phyloP scores from a whole-genome alignment of 2,888 invertebrate genomes.

The Oscheius sp. region DNA sequence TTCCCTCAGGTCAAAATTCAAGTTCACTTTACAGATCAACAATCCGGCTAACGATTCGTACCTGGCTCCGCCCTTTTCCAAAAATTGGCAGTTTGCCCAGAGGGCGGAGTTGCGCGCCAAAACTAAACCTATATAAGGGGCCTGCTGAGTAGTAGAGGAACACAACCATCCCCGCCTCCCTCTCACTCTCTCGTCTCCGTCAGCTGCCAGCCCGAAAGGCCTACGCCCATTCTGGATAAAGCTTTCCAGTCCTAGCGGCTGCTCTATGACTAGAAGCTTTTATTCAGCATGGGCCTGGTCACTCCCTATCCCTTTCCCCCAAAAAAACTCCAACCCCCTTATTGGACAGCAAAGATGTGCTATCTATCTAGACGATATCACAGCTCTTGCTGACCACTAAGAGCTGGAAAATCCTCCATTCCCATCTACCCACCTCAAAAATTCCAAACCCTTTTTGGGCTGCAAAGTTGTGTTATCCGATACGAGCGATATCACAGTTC shows the following conservation, averaged over 20 bases:
- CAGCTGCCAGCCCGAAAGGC: not conserved
- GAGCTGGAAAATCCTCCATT: no score
- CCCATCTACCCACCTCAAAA: not conserved
- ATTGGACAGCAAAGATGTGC: not conserved
- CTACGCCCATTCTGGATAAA: conserved; percentile 3
- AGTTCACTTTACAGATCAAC: no score
- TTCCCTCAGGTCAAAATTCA: no score
- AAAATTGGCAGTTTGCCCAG: conserved; percentile 1
- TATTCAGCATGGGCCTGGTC: conserved; percentile 14
- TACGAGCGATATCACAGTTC: no score
- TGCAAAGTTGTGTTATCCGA: no score
- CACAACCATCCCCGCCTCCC: not conserved
- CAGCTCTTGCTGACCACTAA: conserved; percentile 3
- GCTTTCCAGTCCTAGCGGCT: not conserved
- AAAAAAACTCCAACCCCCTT: not conserved
- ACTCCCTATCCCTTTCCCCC: not conserved
- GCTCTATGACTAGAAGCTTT: conserved; percentile 21
- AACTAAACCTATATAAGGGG: conserved; percentile 16
- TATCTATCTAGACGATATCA: conserved; percentile 14
- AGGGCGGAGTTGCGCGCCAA: conserved; percentile 25
- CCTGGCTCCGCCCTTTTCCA: not conserved
- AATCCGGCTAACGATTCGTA: no score
- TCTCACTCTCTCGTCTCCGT: not conserved
- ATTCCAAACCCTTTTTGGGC: not conserved
- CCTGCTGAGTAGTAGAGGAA: not conserved